Base-by-base conservation (phyloP, 2,113 vertebrate genomes). In the Sakesphorus luctuosus region DNA sequence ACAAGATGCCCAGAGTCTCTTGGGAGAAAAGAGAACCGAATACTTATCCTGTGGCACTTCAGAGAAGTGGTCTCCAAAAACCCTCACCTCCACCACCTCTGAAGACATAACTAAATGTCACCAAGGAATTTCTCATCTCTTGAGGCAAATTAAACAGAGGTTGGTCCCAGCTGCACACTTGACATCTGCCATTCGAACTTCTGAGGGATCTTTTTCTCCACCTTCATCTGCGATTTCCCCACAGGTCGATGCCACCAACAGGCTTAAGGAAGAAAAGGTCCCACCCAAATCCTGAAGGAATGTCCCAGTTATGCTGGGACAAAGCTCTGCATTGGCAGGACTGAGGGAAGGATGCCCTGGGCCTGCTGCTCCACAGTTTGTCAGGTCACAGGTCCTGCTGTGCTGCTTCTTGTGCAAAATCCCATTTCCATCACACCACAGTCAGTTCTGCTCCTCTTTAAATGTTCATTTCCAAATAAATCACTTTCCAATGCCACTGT, bases 181-280 rank as follows among this genome's bases (percentile, higher is more conserved):
- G 97, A 96, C 97, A 98, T 93, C 96, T 98, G 96, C 97, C 97
- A 97, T 36, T 98, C 96, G 92, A 83, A 29, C 63, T 89, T 71
- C 82, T 56, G 59, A 69, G 44, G 19, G 24, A 13, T 53, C 46
- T 65, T 77, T 35, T 26, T 79, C 43, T 75, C 53, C 28, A 61
- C 1, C 31, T 46, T 44, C 13, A 1, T 8, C 77, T 29, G 55
- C 72, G 1, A 56, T 72, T 3, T 81, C 38, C 71, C 89, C 40
- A 23, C 2, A 19, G n/a, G 13, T 36, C 5, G 1, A 2, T 72
- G 69, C 72, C 78, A 61, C 44, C 38, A 15, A 9, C 0, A 38
- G 71, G 26, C 38, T 36, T 12, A 10, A 10, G 29, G 69, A 44
- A 68, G 53, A 17, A 81, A 36, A 63, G 19, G 36, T 12, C n/a